phyloP scores from a whole-genome alignment of 2,113 vertebrate genomes.

The Isichthys henryi region DNA sequence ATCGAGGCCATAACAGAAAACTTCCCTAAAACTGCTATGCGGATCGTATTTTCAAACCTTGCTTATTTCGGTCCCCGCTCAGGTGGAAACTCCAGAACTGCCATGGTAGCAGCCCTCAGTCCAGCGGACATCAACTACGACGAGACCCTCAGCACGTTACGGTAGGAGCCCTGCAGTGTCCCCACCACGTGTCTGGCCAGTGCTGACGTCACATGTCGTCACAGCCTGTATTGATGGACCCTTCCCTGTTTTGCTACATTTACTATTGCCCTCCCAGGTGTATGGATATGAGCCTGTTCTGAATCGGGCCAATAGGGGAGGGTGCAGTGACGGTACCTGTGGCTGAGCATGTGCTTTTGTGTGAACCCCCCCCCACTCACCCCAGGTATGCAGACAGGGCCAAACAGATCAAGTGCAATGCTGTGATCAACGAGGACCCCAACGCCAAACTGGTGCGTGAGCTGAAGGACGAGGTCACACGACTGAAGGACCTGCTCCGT shows the following conservation, averaged over 20 bases:
- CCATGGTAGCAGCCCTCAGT: conserved; percentile 97
- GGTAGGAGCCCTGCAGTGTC: conserved; percentile 55
- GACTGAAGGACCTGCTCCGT: conserved; percentile 88
- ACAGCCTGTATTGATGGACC: background rate
- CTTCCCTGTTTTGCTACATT: background rate
- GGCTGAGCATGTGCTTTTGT: background rate
- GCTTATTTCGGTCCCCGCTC: background rate
- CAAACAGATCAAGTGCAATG: conserved; percentile 98
- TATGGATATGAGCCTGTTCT: background rate
- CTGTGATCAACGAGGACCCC: conserved; percentile 96
- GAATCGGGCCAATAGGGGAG: background rate
- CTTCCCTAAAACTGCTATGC: background rate
- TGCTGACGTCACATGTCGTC: background rate
- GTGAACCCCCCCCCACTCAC: background rate
- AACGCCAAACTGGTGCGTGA: conserved; percentile 94
- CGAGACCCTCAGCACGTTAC: conserved; percentile 96
- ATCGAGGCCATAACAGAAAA: background rate
- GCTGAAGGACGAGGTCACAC: conserved; percentile 88
- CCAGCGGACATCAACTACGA: conserved; percentile 98
- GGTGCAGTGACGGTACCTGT: background rate
- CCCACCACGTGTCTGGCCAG: background rate
- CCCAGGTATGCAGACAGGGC: conserved; percentile 90
- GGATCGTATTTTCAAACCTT: background rate
- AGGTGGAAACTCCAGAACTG: conserved; percentile 92
- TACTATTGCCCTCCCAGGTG: background rate